Evolutionary conservation across 2,888 invertebrate species (phyloP), one percentile per base, ranked within the genome.

Genomic region (Dendrolimus pini): DNA sequence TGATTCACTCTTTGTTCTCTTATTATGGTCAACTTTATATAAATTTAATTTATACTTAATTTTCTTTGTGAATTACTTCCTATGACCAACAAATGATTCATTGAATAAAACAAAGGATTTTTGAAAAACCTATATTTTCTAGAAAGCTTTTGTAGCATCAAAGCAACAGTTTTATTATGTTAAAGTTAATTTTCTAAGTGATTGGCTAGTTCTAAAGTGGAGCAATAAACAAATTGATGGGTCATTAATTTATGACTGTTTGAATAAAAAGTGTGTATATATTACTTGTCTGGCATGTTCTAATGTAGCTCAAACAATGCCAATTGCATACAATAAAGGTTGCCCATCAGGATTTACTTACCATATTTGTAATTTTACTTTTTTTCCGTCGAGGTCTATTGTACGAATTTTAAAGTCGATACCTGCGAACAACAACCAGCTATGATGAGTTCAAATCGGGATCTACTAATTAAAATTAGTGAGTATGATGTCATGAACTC

Each of bases 351-450:
- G 60, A 61, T 54, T 52, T 56, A 89, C 93, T 94, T 92, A 98
- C 98, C 99, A 99, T 95, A 99, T 99, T 93, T 99, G 99, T 85
- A 99, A 92, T 92, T 99, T 99, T 63, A 99, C 98, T 94, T 98
- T 98, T 92, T 99, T 99, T 58, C 98, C 98, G 87, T 98, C 98
- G 80, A 99, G 93, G 89, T 99, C 99, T 91, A 99, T 98, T 78
- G 98, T 99, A 91, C 98, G 95, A 87, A 99, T 99, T 94, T 99
- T 99, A 91, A 99, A 99, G 92, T 99, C 99, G 86, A 99, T 99
- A 83, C 98, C 99, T 98, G 92, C 60, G 93, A 93, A 76, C 75
- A 78, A 76, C 63, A 64, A 71, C 64, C 65, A 71, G 64, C 68
- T 69, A 72, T 69, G 69, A 71, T 67, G 53, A 56, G 47, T 68